Base-by-base conservation (phyloP, 2,113 vertebrate genomes). In the Nanger granti region DNA sequence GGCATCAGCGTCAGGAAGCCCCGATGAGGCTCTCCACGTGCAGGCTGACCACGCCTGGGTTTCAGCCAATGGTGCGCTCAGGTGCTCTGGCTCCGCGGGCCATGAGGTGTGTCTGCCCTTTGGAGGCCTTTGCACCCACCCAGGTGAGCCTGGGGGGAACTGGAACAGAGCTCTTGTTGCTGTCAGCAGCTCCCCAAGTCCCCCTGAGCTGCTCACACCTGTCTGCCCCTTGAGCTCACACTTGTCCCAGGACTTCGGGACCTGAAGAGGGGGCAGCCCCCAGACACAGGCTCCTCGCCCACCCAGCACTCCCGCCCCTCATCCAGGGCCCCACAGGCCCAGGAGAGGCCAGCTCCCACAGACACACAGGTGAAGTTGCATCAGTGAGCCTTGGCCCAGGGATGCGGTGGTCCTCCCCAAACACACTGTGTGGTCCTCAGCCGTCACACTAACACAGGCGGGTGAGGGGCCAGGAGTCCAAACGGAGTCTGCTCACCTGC, bases 61-160 rank as follows among this genome's bases (percentile, higher is more conserved):
- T 22, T 26, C 41, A 2, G 54, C 13, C 37, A 13, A 13, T 0
- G 0, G 20, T 24, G 62, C 0, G 6, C 82, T 14, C 69, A 29
- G 64, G 12, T 20, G 14, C 69, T 24, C 6, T 18, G 44, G 20
- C 11, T 52, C 89, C 6, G 3, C 4, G 0, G 80, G 44, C 54
- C 12, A 1, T 11, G 47, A 8, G 11, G 17, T 76, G 4, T 37
- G 31, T 6, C 31, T 59, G 7, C 9, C 0, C 26, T 73, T 41
- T 13, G 57, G 26, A 52, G 24, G 10, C 9, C 37, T 88, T 76
- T 28, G 49, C 82, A 24, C 20, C 31, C 89, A 29, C 41, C 55
- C 31, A 14, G 18, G 26, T 0, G 4, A 31, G 73, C 59, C 62
- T 80, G 15, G 17, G 41, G 8, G 28, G 22, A 11, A 4, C 57